phyloP scores from a whole-genome alignment of 2,797 vertebrate genomes.

The Liparis tanakae region DNA sequence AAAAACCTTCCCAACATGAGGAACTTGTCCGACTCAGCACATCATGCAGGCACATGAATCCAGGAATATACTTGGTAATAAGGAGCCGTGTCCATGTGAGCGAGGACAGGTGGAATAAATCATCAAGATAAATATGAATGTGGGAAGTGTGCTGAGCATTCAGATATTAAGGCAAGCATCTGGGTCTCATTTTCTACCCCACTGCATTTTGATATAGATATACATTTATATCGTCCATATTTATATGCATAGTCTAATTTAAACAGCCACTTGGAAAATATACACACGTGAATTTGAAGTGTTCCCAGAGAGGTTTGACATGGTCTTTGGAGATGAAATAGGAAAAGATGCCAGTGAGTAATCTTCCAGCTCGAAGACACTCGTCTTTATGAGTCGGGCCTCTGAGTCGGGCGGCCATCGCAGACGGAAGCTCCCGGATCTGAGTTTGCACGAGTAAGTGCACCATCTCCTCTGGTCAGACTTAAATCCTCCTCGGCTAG shows the following conservation, averaged over 20 bases:
- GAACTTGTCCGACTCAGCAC: constrained; percentile 9
- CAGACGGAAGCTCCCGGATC: constrained; percentile 14
- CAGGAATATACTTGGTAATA: background rate
- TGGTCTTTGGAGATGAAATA: background rate
- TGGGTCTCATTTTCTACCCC: constrained; percentile 9
- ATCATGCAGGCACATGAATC: constrained; percentile 14
- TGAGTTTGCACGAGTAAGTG: constrained; percentile 6
- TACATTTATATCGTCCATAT: too few relatives aligned
- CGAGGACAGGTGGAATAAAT: constrained; percentile 13
- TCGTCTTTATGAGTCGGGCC: constrained; percentile 8
- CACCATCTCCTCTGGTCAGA: background rate
- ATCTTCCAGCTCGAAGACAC: background rate
- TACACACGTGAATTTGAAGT: background rate
- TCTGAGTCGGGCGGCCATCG: background rate
- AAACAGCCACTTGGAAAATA: background rate
- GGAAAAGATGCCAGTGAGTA: background rate
- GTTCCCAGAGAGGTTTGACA: constrained; percentile 1
- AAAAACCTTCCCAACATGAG: background rate
- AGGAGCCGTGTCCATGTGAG: background rate
- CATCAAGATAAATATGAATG: constrained; percentile 18
- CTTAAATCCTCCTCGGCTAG: constrained; percentile 12
- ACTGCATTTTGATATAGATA: background rate
- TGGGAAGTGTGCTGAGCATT: constrained; percentile 15
- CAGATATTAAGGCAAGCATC: constrained; percentile 4
- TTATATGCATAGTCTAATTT: background rate